phyloP scores from a whole-genome alignment of 2,113 vertebrate genomes.

The Athene noctua region DNA sequence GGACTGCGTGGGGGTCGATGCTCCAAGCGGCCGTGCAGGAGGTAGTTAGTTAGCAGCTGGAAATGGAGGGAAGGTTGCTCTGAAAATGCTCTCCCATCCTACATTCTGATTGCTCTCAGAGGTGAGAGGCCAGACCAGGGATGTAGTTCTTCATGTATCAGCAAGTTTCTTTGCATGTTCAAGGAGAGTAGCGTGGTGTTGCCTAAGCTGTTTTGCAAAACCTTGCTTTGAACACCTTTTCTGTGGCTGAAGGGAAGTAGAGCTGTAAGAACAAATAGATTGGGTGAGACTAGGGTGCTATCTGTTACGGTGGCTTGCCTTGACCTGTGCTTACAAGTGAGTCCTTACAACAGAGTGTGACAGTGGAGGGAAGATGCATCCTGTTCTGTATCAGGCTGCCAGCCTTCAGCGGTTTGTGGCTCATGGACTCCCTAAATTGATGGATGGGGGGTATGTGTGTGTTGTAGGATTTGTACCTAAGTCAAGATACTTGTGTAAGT shows the following conservation, averaged over 20 bases:
- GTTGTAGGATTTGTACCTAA: neutral
- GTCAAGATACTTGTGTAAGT: too few species aligned
- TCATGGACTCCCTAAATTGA: accelerated
- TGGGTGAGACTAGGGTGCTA: neutral
- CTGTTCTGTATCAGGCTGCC: accelerated
- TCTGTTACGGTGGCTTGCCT: neutral
- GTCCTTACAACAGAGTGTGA: accelerated
- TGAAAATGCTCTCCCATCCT: neutral
- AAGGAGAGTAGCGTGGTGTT: accelerated
- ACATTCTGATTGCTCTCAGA: neutral
- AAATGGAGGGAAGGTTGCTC: neutral
- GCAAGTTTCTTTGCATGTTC: accelerated
- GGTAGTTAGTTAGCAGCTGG: neutral
- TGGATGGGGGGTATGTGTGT: too few species aligned
- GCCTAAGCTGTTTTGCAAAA: neutral
- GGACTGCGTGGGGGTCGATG: accelerated
- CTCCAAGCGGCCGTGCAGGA: neutral
- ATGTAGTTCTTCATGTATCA: neutral
- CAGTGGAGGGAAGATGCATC: neutral
- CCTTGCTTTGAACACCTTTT: neutral
- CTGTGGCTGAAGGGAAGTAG: neutral
- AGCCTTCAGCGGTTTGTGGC: neutral
- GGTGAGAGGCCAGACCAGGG: neutral
- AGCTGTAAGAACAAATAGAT: neutral
- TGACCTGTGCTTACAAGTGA: neutral